Base-by-base conservation (phyloP, 2,888 invertebrate genomes). In the Perdita meconis region DNA sequence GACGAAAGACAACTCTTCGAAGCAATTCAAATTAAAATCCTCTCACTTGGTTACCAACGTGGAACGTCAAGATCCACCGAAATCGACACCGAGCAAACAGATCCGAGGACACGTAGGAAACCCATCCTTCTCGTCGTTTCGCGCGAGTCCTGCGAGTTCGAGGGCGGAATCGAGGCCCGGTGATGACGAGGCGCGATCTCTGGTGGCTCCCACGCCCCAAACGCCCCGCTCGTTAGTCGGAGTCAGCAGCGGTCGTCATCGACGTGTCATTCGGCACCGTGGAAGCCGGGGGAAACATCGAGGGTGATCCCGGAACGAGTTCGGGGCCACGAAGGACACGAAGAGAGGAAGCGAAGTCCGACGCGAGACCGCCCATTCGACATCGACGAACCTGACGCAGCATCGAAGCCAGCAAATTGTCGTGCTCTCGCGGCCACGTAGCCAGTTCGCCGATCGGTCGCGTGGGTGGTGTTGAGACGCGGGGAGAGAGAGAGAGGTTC, bases 191-290 rank as follows among this genome's bases (percentile, higher is more conserved):
- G 92, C 92, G 90, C 89, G 91, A 92, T 92, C 89, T 89, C 88
- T 81, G 86, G 64, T 78, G 86, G 87, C 85, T 91, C 90, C 89
- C 91, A 90, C 90, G 90, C 90, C 90, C 89, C 88, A 75, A 86
- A 91, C 91, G 91, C 91, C 91, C 90, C 82, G 90, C 92, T 92
- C 92, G 92, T 92, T 92, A 92, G 89, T 89, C 90, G 75, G 88
- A 92, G 91, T 92, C 92, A 92, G 92, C 92, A 92, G 89, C 89
- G 90, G 90, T 90, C 92, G 90, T 92, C 92, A 92, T 92, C 92
- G 92, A 90, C 89, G 89, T 92, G 92, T 92, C 92, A 92, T 92
- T 91, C 90, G 88, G 88, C 88, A 88, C 87, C 84, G 87, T 84
- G 85, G 77, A 73, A 12, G 53, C 81, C 73, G 22, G 76, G 72